Base-by-base conservation (phyloP, 2,888 invertebrate species). In the Melieria crassipennis region DNA sequence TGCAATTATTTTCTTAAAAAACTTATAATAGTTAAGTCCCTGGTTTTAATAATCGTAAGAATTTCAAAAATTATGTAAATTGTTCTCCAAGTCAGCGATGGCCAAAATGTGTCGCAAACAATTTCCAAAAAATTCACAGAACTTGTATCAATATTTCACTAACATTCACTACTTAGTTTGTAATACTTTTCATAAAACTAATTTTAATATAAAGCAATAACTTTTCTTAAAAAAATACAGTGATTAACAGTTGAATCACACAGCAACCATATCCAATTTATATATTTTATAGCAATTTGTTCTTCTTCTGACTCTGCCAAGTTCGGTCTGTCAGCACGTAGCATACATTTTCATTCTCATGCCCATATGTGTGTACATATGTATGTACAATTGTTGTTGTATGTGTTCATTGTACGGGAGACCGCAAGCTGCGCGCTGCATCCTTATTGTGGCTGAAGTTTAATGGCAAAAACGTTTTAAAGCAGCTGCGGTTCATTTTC, bases 401-500 rank as follows among this genome's bases (percentile, higher is more conserved):
- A 30, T 42, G 52, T 64, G 50, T 13, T 47, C 13, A 16, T 2
- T 67, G n/a, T 52, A 11, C 42, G 13, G 42, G 13, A 45, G 56
- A 42, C 9, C 42, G 52, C 69, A 57, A 64, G 52, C 67, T 64
- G 63, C 60, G 62, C 65, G 62, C 65, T 56, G 60, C 70, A 69
- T 74, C 66, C 65, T 73, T 65, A 71, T 65, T 72, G 70, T 64
- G 76, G 76, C 73, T 75, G 72, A 67, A 75, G 72, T 72, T 74
- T 73, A 75, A 76, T 72, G 69, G 62, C 71, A 73, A 76, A 75
- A 69, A 71, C 74, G 72, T 74, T 74, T 76, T 76, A 75, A 74
- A 75, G 74, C 73, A 72, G 72, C 76, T 76, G 64, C 74, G 75
- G 73, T 69, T 74, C 66, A 55, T 70, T 69, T 69, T 66, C 66